These are phyloP conservation scores for Aleadryas rufinucha DNA, from an alignment of 2,113 vertebrate species.

Conservation along the genomic window DNA sequence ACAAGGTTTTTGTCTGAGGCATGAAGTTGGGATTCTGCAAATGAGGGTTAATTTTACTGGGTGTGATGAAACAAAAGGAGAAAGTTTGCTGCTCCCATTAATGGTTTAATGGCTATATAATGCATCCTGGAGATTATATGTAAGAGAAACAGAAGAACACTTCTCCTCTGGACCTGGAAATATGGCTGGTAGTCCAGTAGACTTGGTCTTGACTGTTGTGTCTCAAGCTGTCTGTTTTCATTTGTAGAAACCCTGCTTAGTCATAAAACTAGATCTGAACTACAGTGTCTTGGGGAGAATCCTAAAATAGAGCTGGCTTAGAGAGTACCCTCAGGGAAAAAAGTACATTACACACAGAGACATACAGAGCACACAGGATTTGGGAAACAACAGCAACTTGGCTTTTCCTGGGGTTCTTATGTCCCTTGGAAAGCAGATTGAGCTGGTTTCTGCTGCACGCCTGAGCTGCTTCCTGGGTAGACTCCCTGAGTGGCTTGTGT, in stretches of 20 bases:
- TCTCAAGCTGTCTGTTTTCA: neutral
- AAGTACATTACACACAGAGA: rapidly evolving
- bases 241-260: neutral
- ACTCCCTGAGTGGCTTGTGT: neutral
- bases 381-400: neutral
- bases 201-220: neutral
- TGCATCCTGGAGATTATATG: neutral
- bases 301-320: neutral
- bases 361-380: neutral
- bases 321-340: neutral
- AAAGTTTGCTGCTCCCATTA: neutral
- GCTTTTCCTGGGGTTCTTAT: neutral
- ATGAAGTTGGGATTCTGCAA: neutral
- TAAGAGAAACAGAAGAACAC: neutral
- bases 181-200: neutral
- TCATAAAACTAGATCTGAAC: neutral
- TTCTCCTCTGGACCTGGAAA: neutral
- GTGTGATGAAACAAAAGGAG: neutral
- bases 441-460: neutral
- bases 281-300: neutral
- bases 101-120: neutral
- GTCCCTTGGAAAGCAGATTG: neutral
- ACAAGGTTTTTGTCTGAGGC: neutral
- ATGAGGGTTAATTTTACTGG: neutral
- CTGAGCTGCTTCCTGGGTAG: neutral